These are phyloP conservation scores for Clinocottus analis DNA, from an alignment of 2,113 vertebrate species.

Conservation along the genomic window DNA sequence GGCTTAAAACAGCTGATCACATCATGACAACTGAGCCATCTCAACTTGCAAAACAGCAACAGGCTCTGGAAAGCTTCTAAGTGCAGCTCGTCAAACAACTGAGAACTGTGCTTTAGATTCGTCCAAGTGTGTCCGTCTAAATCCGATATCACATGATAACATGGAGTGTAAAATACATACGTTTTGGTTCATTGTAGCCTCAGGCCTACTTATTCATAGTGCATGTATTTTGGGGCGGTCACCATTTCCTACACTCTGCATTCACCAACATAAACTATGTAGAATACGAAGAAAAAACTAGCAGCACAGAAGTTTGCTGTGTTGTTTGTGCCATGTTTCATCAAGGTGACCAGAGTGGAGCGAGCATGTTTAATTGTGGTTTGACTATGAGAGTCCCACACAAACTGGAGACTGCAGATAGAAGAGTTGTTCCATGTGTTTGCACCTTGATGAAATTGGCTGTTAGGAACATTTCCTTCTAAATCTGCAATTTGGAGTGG, in stretches of 20 bases:
- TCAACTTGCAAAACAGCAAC: neutral
- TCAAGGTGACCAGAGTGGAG: neutral
- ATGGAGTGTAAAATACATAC: neutral
- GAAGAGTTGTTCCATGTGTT: neutral
- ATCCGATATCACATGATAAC: neutral
- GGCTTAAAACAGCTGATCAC: neutral
- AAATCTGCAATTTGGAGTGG: neutral
- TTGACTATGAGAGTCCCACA: neutral
- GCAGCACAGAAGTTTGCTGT: neutral
- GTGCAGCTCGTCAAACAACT: conserved; percentile 4
- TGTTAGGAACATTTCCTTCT: neutral
- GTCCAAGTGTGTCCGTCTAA: neutral
- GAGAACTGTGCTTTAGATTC: neutral
- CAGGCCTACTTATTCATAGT: neutral
- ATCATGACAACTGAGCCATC: neutral
- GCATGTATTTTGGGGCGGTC: neutral
- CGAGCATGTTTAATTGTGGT: neutral
- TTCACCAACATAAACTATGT: neutral
- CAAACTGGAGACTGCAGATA: neutral
- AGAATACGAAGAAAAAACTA: neutral
- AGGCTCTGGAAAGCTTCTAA: neutral
- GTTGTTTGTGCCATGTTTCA: neutral
- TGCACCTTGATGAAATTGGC: neutral
- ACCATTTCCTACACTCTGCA: neutral
- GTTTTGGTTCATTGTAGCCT: neutral